A percentile compares a stretch with the other conserved stretches of the same genome.
phyloP scores from a whole-genome alignment of 2,113 vertebrate genomes.

The Mystacornis crossleyi region DNA sequence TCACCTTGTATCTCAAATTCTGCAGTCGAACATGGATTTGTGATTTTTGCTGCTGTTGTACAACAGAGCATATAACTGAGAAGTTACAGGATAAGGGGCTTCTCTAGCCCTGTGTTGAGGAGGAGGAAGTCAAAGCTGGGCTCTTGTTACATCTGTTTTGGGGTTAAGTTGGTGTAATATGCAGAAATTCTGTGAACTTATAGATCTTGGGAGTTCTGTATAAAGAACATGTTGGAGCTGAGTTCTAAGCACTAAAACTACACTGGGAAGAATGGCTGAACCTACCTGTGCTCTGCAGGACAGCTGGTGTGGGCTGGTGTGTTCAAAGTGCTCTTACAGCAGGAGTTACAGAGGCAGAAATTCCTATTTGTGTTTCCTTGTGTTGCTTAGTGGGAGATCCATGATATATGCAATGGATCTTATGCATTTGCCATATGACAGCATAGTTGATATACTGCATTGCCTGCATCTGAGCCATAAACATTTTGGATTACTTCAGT shows the following conservation, averaged over 20 bases:
- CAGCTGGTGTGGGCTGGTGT: neutral
- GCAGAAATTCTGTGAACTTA: neutral
- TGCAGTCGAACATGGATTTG: neutral
- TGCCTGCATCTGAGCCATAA: neutral
- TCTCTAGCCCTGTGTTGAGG: neutral
- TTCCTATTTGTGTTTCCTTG: neutral
- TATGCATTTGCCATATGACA: neutral
- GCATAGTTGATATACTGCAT: neutral
- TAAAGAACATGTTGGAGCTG: neutral
- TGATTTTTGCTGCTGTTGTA: neutral
- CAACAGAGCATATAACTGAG: neutral
- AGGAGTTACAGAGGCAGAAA: neutral
- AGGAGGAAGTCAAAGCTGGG: neutral
- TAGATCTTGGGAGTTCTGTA: neutral
- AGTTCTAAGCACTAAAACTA: neutral
- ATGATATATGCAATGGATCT: fast-evolving
- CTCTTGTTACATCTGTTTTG: neutral
- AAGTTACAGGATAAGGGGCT: neutral
- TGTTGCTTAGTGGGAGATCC: neutral
- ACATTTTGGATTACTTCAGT: neutral
- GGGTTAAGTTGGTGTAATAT: neutral
- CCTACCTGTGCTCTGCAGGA: neutral
- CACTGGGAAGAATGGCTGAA: neutral
- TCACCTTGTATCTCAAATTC: neutral
- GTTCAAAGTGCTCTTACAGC: neutral